Conservation (phyloP, 2,113 vertebrate genomes). For the Tachysurus vachellii region DNA sequence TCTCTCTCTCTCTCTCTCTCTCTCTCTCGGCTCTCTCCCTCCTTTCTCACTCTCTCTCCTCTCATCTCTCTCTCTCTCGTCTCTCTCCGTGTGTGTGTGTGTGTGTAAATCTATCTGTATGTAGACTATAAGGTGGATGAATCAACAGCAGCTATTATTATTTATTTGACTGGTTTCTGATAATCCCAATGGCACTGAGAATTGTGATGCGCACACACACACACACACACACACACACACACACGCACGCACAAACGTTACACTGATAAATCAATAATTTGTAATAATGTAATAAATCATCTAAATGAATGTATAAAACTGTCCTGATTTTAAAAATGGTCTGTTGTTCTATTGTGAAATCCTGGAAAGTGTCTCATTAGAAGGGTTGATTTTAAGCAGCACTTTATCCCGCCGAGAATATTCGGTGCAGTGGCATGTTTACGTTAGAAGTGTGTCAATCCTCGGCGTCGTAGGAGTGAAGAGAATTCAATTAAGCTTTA, state of each 20-base stretch:
- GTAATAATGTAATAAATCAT: no score
- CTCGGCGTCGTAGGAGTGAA: not conserved
- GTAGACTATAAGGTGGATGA: not conserved
- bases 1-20: no score
- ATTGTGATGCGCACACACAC: no score
- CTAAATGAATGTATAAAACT: not conserved
- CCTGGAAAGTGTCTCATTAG: not conserved
- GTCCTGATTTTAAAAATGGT: not conserved
- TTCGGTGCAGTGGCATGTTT: not conserved
- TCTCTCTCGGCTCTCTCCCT: no score
- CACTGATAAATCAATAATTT: not conserved
- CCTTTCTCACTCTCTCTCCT: no score
- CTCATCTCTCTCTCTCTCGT: no score
- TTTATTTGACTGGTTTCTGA: not conserved
- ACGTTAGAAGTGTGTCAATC: not conserved
- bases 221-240: no score
- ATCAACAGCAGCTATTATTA: not conserved
- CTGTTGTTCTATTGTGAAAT: not conserved
- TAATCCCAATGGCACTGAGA: not conserved
- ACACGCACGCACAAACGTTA: not conserved
- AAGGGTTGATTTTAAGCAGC: not conserved
- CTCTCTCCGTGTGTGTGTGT: no score
- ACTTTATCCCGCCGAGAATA: not conserved
- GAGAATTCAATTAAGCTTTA: not conserved
- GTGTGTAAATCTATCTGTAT: no score